Evolutionary conservation across 2,797 vertebrate species (phyloP).

Genomic region (Diglossa cyanea): DNA sequence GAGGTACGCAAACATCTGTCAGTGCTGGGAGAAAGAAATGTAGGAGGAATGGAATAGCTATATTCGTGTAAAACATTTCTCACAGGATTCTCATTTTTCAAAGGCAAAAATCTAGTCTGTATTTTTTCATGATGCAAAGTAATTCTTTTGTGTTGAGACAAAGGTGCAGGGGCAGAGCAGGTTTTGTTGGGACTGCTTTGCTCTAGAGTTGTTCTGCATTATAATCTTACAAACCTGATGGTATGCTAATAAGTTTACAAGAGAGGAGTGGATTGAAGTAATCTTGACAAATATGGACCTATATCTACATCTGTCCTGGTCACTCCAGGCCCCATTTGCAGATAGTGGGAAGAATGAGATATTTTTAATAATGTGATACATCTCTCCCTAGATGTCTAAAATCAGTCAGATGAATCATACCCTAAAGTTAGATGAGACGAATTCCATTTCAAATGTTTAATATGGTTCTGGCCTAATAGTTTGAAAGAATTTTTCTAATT

Average conservation of each 20-base stretch:
- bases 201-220: not conserved
- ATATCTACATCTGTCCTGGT: not conserved
- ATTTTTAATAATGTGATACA: constrained; percentile 48
- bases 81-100: not conserved
- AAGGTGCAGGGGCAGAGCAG: not conserved
- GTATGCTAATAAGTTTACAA: not conserved
- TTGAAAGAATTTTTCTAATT: constrained; percentile 50
- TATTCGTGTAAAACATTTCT: not conserved
- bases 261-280: not conserved
- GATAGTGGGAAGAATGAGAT: constrained; percentile 40
- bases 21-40: not conserved
- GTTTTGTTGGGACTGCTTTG: not conserved
- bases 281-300: constrained; percentile 15
- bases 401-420: constrained; percentile 20
- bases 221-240: not conserved
- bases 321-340: constrained; percentile 33
- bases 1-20: not conserved
- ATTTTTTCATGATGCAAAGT: not conserved
- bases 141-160: not conserved
- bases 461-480: constrained; percentile 30
- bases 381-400: constrained; percentile 34
- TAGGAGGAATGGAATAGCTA: not conserved
- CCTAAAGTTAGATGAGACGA: constrained; percentile 46
- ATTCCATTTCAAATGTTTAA: constrained; percentile 49
- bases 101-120: not conserved